Conservation (phyloP, 2,113 vertebrate species). For the Herpailurus yagouaroundi region DNA sequence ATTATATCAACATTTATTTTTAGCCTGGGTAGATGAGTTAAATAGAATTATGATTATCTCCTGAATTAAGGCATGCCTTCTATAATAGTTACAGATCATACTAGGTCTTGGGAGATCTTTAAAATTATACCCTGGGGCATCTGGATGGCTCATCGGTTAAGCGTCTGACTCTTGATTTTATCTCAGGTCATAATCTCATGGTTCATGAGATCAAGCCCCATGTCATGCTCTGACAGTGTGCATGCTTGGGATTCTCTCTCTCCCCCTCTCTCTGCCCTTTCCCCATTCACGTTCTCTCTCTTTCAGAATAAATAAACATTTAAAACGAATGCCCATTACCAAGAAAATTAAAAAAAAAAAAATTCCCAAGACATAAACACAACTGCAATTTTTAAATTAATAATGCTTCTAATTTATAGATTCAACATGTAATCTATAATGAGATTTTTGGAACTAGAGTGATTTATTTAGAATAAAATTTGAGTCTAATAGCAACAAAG, state of each 20-base stretch:
- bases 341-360: not conserved
- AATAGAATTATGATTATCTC: not conserved
- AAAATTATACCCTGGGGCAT: not conserved
- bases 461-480: not conserved
- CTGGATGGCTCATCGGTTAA: no score
- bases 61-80: not conserved
- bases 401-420: not conserved
- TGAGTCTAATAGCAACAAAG: not conserved
- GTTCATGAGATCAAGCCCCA: no score
- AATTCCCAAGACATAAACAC: not conserved
- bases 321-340: not conserved
- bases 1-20: not conserved
- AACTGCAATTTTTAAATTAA: not conserved
- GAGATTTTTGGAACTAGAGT: not conserved
- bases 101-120: not conserved
- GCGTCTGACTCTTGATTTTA: no score
- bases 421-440: not conserved
- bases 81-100: not conserved
- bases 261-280: no score
- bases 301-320: no score
- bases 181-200: no score
- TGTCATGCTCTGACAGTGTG: no score
- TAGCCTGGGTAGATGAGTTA: not conserved
- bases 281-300: no score
- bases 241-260: no score